phyloP scores from a whole-genome alignment of 2,888 invertebrate species.

The Eristalinus sepulchralis region DNA sequence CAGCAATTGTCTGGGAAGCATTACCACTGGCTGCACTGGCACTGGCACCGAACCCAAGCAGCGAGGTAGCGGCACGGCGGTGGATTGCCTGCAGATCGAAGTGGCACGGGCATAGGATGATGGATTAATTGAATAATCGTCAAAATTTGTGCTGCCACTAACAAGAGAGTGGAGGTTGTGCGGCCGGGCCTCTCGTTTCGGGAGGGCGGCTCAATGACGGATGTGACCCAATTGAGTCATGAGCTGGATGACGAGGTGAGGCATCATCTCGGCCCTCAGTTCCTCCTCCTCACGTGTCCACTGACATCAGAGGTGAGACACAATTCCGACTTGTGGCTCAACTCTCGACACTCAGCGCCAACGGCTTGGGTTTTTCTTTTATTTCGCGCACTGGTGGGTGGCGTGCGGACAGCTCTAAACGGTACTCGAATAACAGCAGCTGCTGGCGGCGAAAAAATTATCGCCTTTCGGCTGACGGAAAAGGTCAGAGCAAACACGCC shows the following conservation, averaged over 20 bases:
- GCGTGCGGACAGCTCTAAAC: conserved; percentile 54
- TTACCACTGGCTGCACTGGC: conserved; percentile 21
- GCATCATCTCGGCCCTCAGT: not conserved
- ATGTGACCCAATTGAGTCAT: conserved; percentile 54
- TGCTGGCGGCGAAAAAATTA: conserved; percentile 29
- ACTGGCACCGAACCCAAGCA: not conserved
- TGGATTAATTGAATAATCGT: conserved; percentile 47
- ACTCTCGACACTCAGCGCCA: not conserved
- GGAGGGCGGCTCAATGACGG: conserved; percentile 38
- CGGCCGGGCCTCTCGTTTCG: not conserved
- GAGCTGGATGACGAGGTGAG: not conserved
- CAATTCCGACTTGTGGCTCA: conserved; percentile 22
- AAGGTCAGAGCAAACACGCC: conserved; percentile 40
- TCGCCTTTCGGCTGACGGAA: conserved; percentile 43
- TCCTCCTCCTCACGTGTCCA: conserved; percentile 15
- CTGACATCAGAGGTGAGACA: too few relatives aligned
- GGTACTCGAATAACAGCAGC: conserved; percentile 53
- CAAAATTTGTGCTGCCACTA: conserved; percentile 31
- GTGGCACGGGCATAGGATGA: not conserved
- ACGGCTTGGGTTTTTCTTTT: conserved; percentile 33
- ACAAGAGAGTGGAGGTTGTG: conserved; percentile 40
- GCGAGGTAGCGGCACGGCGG: not conserved
- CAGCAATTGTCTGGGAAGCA: conserved; percentile 64
- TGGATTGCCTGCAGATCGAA: not conserved
- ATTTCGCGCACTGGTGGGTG: conserved; percentile 40